phyloP scores from a whole-genome alignment of 2,113 vertebrate species.

The Syngnathus scovelli region DNA sequence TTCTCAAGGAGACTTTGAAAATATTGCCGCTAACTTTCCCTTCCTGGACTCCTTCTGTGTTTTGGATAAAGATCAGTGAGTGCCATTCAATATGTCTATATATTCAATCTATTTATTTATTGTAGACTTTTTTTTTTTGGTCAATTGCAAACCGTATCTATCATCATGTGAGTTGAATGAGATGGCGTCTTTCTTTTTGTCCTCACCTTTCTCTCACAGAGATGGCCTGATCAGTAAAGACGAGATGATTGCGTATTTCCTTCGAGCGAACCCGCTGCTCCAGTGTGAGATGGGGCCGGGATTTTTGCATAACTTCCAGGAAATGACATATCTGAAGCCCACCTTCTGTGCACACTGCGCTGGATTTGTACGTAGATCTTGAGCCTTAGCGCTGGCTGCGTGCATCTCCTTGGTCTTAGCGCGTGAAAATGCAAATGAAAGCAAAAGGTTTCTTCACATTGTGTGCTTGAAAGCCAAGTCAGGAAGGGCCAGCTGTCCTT shows the following conservation, averaged over 20 bases:
- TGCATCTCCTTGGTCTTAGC: not conserved
- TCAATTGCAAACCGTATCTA: no score
- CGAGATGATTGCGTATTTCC: conserved; percentile 97
- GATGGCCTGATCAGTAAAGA: conserved; percentile 96
- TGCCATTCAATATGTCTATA: conserved; percentile 34
- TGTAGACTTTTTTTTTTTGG: no score
- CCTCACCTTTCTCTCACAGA: conserved; percentile 56
- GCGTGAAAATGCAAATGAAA: not conserved
- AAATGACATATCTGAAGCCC: conserved; percentile 96
- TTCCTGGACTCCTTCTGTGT: conserved; percentile 97
- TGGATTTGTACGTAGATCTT: conserved; percentile 87
- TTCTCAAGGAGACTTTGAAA: conserved; percentile 96
- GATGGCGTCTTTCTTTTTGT: not conserved
- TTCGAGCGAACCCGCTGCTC: conserved; percentile 90
- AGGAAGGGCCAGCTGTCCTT: not conserved
- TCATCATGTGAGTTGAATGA: no score
- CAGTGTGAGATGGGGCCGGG: conserved; percentile 96
- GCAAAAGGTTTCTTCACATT: not conserved
- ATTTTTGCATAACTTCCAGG: conserved; percentile 94
- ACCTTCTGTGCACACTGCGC: conserved; percentile 98
- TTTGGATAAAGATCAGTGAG: conserved; percentile 97
- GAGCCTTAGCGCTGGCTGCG: not conserved
- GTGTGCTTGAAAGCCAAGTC: not conserved
- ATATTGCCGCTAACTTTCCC: conserved; percentile 93
- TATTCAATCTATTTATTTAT: no score